Conservation (phyloP, 2,888 invertebrate species). For the Hirtodrosophila cameraria region DNA sequence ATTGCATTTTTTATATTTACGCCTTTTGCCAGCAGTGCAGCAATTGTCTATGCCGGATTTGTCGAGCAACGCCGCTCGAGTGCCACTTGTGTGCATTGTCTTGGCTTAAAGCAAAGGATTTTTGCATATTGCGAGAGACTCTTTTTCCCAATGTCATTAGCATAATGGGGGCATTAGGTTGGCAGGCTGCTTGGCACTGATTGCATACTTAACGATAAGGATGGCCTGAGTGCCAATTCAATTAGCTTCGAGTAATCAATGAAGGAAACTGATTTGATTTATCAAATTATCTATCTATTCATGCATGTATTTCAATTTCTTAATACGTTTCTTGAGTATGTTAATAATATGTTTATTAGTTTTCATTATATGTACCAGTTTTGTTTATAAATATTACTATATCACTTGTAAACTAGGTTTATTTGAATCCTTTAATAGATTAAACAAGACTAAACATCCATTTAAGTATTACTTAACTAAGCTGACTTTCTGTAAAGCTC, state of each 20-base stretch:
- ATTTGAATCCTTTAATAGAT: too few species aligned
- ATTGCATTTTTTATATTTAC: slow-evolving; percentile 47
- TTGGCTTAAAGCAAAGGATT: slow-evolving; percentile 43
- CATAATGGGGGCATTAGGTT: slow-evolving; percentile 79
- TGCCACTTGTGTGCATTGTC: slow-evolving; percentile 57
- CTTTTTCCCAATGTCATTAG: slow-evolving; percentile 75
- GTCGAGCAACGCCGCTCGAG: slow-evolving; percentile 50
- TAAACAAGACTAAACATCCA: too few species aligned
- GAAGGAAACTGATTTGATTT: not conserved
- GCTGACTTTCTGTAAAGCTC: too few species aligned
- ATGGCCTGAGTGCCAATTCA: slow-evolving; percentile 61
- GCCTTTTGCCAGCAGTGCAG: slow-evolving; percentile 38
- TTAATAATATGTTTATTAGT: too few species aligned
- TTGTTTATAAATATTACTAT: too few species aligned
- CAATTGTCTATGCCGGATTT: slow-evolving; percentile 65
- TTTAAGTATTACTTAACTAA: too few species aligned
- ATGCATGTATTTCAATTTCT: too few species aligned
- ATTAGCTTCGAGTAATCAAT: slow-evolving; percentile 54
- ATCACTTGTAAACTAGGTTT: too few species aligned
- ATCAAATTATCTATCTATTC: slow-evolving; percentile 1
- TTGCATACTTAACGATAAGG: slow-evolving; percentile 67
- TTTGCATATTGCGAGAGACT: slow-evolving; percentile 47
- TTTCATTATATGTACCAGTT: too few species aligned
- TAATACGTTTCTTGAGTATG: too few species aligned
- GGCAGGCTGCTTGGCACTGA: slow-evolving; percentile 47